A percentile compares a stretch with the other conserved stretches of the same genome.
These are phyloP conservation scores for Drosophila pseudoananassae DNA, from an alignment of 1,140 invertebrate species.

Conservation along the genomic window DNA sequence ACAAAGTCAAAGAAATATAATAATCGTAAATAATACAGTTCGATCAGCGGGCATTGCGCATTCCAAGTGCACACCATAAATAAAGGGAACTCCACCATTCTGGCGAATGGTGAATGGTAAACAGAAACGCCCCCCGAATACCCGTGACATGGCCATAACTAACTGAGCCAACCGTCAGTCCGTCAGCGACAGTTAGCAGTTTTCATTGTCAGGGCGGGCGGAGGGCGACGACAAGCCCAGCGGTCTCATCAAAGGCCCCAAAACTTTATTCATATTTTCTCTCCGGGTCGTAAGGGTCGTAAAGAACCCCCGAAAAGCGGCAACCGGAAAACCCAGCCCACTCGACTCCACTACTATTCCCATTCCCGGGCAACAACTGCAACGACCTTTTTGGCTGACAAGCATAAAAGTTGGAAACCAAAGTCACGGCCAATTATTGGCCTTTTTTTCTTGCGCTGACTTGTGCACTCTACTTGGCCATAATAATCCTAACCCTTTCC, in stretches of 20 bases:
- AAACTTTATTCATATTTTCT: constrained; percentile 77
- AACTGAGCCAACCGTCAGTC: constrained; percentile 49
- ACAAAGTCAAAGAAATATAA: constrained; percentile 36
- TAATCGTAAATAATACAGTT: constrained; percentile 27
- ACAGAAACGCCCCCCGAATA: constrained; percentile 32
- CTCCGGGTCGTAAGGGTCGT: constrained; percentile 26
- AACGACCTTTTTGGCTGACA: constrained; percentile 34
- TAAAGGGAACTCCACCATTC: constrained; percentile 35
- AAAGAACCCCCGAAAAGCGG: constrained; percentile 18
- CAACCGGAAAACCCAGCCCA: constrained; percentile 20
- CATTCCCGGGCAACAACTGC: constrained; percentile 8
- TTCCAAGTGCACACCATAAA: constrained; percentile 73
- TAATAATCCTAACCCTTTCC: constrained; percentile 71
- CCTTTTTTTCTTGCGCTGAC: constrained; percentile 47
- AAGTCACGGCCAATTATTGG: constrained; percentile 79
- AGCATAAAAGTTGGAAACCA: constrained; percentile 69
- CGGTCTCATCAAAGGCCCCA: constrained; percentile 70
- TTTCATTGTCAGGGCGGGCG: constrained; percentile 77
- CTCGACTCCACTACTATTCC: background rate
- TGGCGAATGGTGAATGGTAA: constrained; percentile 28
- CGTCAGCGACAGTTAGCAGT: constrained; percentile 57
- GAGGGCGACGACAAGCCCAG: constrained; percentile 51
- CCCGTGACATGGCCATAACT: constrained; percentile 36
- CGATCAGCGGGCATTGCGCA: constrained; percentile 54
- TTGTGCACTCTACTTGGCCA: constrained; percentile 59